These are phyloP conservation scores for Leucania comma DNA, from an alignment of 2,888 invertebrate species.

Conservation along the genomic window DNA sequence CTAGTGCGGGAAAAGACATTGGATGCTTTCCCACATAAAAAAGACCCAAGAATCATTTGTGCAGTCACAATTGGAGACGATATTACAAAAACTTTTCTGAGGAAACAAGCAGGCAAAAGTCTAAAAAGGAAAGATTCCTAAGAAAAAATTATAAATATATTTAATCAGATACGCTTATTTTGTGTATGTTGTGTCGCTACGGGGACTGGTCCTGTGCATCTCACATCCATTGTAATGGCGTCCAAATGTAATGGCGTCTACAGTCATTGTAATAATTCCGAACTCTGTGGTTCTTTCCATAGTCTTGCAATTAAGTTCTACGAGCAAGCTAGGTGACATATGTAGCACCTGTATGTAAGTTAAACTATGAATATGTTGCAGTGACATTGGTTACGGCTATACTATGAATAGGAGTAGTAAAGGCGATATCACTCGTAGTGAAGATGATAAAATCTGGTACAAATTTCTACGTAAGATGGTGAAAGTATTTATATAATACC, in stretches of 20 bases:
- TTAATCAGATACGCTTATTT: too few relatives aligned
- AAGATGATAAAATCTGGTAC: background rate
- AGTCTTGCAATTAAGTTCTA: slow-evolving; percentile 50
- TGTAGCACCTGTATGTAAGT: slow-evolving; percentile 13
- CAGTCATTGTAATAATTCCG: background rate
- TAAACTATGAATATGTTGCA: slow-evolving; percentile 8
- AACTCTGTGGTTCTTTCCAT: background rate
- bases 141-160: too few relatives aligned
- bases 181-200: too few relatives aligned
- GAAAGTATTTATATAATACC: slow-evolving; percentile 1
- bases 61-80: too few relatives aligned
- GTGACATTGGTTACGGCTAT: background rate
- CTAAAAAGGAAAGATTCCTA: too few relatives aligned
- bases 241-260: background rate
- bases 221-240: too few relatives aligned
- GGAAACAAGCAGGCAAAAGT: too few relatives aligned
- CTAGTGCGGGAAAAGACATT: too few relatives aligned
- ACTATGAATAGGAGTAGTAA: slow-evolving; percentile 3
- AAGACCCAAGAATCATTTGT: background rate
- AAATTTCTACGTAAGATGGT: background rate
- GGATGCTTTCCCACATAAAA: too few relatives aligned
- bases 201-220: too few relatives aligned
- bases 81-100: too few relatives aligned
- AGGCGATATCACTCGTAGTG: background rate
- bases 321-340: slow-evolving; percentile 23